Evolutionary conservation across 2,113 vertebrate genomes (phyloP).

Genomic region (Platysternon megacephalum): DNA sequence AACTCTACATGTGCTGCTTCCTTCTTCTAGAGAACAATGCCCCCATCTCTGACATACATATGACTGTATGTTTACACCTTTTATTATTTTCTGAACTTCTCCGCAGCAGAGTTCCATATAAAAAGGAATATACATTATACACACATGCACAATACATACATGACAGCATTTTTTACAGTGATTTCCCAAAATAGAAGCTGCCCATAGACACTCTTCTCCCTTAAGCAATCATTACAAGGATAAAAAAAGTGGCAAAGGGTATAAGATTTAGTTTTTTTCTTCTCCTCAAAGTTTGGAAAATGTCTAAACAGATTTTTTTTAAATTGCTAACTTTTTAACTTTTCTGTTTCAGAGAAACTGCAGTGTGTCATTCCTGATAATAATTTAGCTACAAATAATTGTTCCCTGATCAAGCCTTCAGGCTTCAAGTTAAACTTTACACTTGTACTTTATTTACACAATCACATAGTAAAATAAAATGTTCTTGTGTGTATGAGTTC

Average conservation of each 20-base stretch:
- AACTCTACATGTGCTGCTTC: background rate
- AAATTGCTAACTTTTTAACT: background rate
- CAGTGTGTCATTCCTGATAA: background rate
- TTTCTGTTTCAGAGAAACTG: background rate
- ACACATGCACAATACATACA: rapidly evolving
- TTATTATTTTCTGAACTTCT: background rate
- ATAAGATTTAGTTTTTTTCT: background rate
- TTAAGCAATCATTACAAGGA: background rate
- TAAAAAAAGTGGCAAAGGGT: background rate
- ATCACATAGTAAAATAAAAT: background rate
- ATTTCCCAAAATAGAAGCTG: background rate
- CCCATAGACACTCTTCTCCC: background rate
- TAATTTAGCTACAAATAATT: background rate
- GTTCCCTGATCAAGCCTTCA: background rate
- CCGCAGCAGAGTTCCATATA: background rate
- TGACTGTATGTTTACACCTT: background rate
- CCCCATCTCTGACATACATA: background rate
- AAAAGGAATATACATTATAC: background rate
- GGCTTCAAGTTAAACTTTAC: background rate
- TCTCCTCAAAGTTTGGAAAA: background rate
- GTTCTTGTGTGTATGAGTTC: rapidly evolving
- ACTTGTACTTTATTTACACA: background rate
- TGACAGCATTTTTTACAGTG: background rate
- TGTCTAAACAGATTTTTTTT: background rate
- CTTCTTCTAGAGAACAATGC: background rate